These are phyloP conservation scores for Norana najaformis DNA, from an alignment of 2,888 invertebrate genomes.

Conservation along the genomic window DNA sequence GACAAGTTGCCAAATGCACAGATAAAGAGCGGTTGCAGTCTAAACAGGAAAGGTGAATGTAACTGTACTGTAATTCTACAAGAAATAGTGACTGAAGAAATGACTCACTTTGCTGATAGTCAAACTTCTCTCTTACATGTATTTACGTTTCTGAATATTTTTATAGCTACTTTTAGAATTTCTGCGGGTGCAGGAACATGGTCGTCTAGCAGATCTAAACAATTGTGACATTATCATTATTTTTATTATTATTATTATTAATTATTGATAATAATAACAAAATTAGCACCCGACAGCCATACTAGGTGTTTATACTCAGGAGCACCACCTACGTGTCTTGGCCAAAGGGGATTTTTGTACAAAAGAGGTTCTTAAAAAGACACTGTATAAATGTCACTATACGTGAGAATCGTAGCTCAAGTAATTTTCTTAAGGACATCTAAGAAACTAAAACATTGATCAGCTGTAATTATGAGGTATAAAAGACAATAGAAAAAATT, in stretches of 20 bases:
- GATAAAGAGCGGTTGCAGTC: background rate
- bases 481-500: background rate
- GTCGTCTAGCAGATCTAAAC: background rate
- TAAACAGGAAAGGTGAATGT: background rate
- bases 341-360: background rate
- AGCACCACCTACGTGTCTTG: constrained; percentile 4
- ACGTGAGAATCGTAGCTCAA: background rate
- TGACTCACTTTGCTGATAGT: background rate
- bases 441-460: background rate
- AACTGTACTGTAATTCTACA: background rate
- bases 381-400: background rate
- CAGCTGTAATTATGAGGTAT: background rate
- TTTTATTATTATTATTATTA: too few species aligned
- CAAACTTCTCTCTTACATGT: background rate
- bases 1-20: background rate
- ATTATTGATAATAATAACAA: too few species aligned
- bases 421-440: background rate
- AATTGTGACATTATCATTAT: too few species aligned
- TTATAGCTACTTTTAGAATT: background rate
- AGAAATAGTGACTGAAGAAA: background rate
- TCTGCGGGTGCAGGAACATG: background rate
- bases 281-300: background rate
- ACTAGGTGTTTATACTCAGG: background rate
- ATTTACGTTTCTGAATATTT: background rate
- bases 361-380: background rate